phyloP scores from a whole-genome alignment of 2,797 vertebrate species.

The Otolemur crassicaudatus region DNA sequence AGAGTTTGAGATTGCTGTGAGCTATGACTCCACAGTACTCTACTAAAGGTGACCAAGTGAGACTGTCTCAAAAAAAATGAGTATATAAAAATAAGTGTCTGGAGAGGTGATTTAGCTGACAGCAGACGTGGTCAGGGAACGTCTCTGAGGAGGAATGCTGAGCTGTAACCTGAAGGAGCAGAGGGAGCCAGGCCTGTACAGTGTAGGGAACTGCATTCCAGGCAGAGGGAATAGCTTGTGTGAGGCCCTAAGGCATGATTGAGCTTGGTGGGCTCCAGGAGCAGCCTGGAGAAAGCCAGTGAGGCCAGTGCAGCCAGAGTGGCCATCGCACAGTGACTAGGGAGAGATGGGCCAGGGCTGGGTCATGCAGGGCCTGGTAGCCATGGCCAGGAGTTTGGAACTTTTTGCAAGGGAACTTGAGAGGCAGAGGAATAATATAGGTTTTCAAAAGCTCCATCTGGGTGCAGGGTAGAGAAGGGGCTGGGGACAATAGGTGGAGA shows the following conservation, averaged over 20 bases:
- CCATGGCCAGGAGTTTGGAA: neutral
- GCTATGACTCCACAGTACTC: too few species aligned
- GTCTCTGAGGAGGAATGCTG: neutral
- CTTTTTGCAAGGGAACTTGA: neutral
- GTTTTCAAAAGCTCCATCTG: neutral
- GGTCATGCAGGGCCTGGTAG: neutral
- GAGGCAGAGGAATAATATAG: neutral
- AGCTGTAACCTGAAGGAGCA: neutral
- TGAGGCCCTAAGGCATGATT: neutral
- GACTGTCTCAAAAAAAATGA: too few species aligned
- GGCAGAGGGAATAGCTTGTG: neutral
- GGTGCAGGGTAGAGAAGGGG: neutral
- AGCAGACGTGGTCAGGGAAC: neutral
- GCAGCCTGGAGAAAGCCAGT: neutral
- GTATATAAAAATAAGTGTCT: neutral
- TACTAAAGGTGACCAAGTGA: too few species aligned
- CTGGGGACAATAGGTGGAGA: neutral
- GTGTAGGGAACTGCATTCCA: neutral
- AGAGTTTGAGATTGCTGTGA: too few species aligned
- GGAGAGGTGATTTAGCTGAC: neutral
- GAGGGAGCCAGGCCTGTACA: neutral
- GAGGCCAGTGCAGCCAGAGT: rapidly evolving
- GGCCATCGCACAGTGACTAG: neutral
- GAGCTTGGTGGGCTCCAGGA: neutral
- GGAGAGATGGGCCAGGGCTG: too few species aligned